Evolutionary conservation across 2,888 invertebrate species (phyloP).

Genomic region (Hyposoter didymator): DNA sequence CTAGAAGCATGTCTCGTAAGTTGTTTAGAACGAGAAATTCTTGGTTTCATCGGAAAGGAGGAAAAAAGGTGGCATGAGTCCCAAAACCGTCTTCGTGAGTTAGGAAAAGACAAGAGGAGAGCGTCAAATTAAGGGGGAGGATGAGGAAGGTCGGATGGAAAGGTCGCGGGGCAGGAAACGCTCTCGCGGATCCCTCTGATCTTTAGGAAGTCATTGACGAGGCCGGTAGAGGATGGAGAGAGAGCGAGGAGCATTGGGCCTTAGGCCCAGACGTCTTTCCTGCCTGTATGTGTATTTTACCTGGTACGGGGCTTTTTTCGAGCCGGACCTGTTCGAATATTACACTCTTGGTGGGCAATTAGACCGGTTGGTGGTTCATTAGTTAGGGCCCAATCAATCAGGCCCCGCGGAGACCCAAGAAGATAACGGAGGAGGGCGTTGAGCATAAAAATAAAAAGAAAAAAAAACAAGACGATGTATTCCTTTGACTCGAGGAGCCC

Average conservation of each 20-base stretch:
- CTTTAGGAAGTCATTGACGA: conserved; percentile 75
- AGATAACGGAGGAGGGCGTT: conserved; percentile 18
- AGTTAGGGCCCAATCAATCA: conserved; percentile 80
- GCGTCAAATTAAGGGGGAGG: conserved; percentile 72
- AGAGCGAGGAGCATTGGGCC: background rate
- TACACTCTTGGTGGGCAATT: conserved; percentile 74
- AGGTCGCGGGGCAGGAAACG: conserved; percentile 77
- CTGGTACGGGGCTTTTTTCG: conserved; percentile 61
- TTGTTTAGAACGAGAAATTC: background rate
- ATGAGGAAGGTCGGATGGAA: conserved; percentile 65
- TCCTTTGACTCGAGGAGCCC: background rate
- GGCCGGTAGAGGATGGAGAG: background rate
- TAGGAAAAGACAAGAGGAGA: conserved; percentile 67
- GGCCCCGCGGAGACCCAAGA: conserved; percentile 40
- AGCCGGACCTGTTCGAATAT: conserved; percentile 71
- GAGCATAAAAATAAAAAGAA: background rate
- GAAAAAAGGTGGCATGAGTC: background rate
- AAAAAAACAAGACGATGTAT: conserved; percentile 3
- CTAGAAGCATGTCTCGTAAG: background rate
- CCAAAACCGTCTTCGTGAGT: conserved; percentile 66
- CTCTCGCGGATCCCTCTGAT: conserved; percentile 76
- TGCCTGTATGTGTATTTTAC: conserved; percentile 29
- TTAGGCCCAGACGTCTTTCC: conserved; percentile 24
- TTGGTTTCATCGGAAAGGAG: background rate
- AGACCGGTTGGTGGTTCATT: conserved; percentile 74